A percentile compares a stretch with the other conserved stretches of the same genome.
These are phyloP conservation scores for Chelon auratus DNA, from an alignment of 2,797 vertebrate species.

Conservation along the genomic window DNA sequence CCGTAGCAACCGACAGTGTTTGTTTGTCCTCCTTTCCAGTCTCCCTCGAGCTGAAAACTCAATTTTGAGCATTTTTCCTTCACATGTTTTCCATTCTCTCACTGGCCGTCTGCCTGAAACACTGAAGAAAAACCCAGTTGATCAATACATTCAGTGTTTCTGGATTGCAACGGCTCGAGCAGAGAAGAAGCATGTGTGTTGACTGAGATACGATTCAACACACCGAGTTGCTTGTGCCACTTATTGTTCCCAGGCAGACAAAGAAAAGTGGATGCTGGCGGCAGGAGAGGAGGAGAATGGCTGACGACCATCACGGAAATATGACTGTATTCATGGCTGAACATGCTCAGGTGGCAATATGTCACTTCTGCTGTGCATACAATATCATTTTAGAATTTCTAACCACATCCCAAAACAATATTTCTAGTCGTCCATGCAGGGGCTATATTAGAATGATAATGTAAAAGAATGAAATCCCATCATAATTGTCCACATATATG, in stretches of 20 bases:
- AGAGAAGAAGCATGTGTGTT: slow-evolving; percentile 61
- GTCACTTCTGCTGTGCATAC: slow-evolving; percentile 16
- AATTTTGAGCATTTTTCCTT: not conserved
- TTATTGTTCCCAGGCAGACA: slow-evolving; percentile 64
- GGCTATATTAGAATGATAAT: no score
- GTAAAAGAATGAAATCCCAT: no score
- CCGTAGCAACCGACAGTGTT: no score
- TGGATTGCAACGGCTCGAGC: slow-evolving; percentile 46
- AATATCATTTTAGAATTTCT: slow-evolving; percentile 6
- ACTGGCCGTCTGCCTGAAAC: slow-evolving; percentile 23
- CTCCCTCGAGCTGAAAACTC: no score
- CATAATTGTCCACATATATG: no score
- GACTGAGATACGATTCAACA: slow-evolving; percentile 73
- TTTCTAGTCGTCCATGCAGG: not conserved
- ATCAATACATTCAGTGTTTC: slow-evolving; percentile 56
- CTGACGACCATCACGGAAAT: slow-evolving; percentile 22
- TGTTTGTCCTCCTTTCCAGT: no score
- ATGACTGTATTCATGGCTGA: slow-evolving; percentile 17
- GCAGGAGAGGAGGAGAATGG: slow-evolving; percentile 30
- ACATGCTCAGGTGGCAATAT: slow-evolving; percentile 25
- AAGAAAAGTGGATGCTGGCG: slow-evolving; percentile 41
- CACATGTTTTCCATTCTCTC: not conserved
- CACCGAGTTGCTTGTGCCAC: slow-evolving; percentile 59
- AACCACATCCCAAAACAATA: slow-evolving; percentile 16
- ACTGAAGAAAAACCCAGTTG: slow-evolving; percentile 33